Base-by-base conservation (phyloP, 2,113 vertebrate genomes). In the Scatophagus argus region DNA sequence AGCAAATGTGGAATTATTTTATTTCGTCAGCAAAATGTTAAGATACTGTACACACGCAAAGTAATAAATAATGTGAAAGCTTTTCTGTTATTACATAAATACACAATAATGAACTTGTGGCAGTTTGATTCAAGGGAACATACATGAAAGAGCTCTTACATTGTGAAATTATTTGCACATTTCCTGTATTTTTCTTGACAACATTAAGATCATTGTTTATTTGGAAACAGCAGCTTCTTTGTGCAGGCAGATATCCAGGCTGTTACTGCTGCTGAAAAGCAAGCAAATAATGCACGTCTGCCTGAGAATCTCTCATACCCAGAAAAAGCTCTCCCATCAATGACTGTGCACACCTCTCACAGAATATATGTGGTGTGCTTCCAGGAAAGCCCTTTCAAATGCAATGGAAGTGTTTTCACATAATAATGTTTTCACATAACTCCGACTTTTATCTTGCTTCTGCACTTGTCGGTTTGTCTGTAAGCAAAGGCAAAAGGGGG, bases 381-480 rank as follows among this genome's bases (percentile, higher is more conserved):
- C 68, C 59, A 77, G 7, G 56, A 79, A 87, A 79, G 54, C 77
- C 54, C 49, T 79, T 88, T 88, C 52, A 76, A 76, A 82, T 73
- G 60, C 67, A 77, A 36, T 74, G 60, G 59, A 86, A 80, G 46
- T 27, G 43, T 60, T 79, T 83, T 81, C 12, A 27, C 46, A 63
- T 46, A 54, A 74, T 74, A 55, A 39, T 79, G 75, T 82, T 81
- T 85, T 85, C 81, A 79, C 60, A 73, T 39, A 55, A 82, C 76
- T 74, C 64, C 5, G 6, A 49, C 69, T 77, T 87, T 88, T 83
- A 87, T 88, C 90, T 83, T 8, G 27, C 52, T 27, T 31, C 59
- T 78, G 73, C 74, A 82, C 76, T 82, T 66, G 83, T 72, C 19
- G 1, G 85, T 75, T 84, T 84, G 78, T 87, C 72, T 77, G 73